Base-by-base conservation (phyloP, 2,797 vertebrate species). In the Pterois miles region DNA sequence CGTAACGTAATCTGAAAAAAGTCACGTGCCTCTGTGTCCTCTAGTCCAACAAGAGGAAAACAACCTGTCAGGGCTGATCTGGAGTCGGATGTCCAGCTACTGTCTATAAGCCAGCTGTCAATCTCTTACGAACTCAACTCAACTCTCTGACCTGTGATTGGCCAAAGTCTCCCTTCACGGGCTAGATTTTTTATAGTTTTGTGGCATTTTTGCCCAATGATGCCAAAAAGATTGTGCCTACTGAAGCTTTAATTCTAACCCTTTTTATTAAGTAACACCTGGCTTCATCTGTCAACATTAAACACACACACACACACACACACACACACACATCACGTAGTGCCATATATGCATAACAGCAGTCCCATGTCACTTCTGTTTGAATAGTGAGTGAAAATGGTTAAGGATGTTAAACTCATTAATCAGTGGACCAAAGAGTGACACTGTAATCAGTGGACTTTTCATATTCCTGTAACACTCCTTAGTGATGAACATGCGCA, bases 381-480 rank as follows among this genome's bases (percentile, higher is more conserved):
- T 71, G 38, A 75, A 69, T 9, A 69, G 64, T n/a, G n/a, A 60
- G 36, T n/a, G 40, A 64, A 8, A 46, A 7, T 34, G n/a, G 40
- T 70, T 50, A 38, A 57, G 38, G 9, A 27, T 31, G 29, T 65
- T 62, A 88, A 83, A 66, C 38, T 67, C 54, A 82, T 88, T 85
- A 88, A 88, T 81, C 72, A 84, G 18, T 11, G 36, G 29, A 23
- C 59, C 57, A 65, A 27, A 72, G 57, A 34, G 62, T 50, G 56
- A 80, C 74, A 79, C 75, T 86, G 83, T 78, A 81, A 85, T 88
- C 70, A 81, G 62, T 14, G 34, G 36, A 68, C 54, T 58, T 68
- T 46, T 71, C 74, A 75, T 43, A 65, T 68, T 25, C 48, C 48
- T 50, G 22, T 27, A 43, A 36, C 23, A 25, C 38, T 75, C 38